Base-by-base conservation (phyloP, 92 coral and sea anemone genomes). In the Porites rus region DNA sequence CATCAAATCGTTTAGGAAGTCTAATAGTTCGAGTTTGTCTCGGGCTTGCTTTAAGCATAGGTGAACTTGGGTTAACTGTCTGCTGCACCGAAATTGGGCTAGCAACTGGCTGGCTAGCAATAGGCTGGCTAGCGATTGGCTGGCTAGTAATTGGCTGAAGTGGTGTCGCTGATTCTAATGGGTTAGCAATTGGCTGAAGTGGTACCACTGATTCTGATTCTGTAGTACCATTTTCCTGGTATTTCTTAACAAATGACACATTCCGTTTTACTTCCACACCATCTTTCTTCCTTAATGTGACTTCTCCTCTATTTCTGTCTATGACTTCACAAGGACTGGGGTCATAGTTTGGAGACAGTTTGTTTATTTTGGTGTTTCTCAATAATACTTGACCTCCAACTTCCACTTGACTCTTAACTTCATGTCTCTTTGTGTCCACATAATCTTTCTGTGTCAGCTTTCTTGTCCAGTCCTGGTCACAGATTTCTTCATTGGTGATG, bases 361-460 rank as follows among this genome's bases (percentile, higher is more conserved):
- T 31, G 31, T 28, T 28, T 28, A 28, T 28, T 28, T 28, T 28
- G 31, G 31, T 28, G 31, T 28, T 28, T 2, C 31, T 28, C 31
- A 28, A 28, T 28, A 28, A 28, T 28, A 28, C 31, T 28, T 28
- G 2, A 28, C 0, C 31, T 28, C 31, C 31, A 28, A 28, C 31
- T 28, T 28, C 31, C 31, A 28, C 31, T 28, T 28, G 31, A 28
- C 31, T 28, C 31, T 28, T 3, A 2, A 28, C 31, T 28, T 3
- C 2, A 28, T 28, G 31, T 28, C 43, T 80, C 74, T 52, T 64
- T 18, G 72, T 16, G 50, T 84, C 88, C 14, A 78, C 74, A 52
- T 85, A 85, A 13, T 75, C 82, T 72, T 75, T 75, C 52, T 50
- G 82, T 19, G 74, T 2, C 65, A 85, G 61, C 76, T 85, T 85